Conservation (phyloP, 2,888 invertebrate genomes). For the Malachius bipustulatus region DNA sequence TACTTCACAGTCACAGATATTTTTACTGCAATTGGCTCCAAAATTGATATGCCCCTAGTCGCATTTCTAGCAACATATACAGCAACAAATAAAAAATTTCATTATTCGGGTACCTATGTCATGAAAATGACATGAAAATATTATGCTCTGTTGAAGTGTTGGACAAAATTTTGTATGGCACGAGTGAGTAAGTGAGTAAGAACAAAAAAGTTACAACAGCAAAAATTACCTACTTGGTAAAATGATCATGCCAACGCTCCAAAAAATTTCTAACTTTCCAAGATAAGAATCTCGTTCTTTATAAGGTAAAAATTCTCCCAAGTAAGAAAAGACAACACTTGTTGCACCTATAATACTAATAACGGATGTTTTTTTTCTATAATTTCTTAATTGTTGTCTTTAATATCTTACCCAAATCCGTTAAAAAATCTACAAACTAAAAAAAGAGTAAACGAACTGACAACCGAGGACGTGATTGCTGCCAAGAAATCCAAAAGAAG, state of each 20-base stretch:
- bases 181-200: too few species aligned
- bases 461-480: conserved; percentile 45
- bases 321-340: conserved; percentile 46
- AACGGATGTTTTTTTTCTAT: conserved; percentile 8
- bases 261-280: conserved; percentile 47
- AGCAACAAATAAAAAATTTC: too few species aligned
- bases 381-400: background rate
- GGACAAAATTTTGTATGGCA: too few species aligned
- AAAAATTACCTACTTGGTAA: conserved; percentile 49
- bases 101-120: too few species aligned
- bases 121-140: too few species aligned
- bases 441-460: conserved; percentile 46
- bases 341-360: conserved; percentile 47
- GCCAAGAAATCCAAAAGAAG: conserved; percentile 46
- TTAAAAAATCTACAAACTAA: conserved; percentile 51
- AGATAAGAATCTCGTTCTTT: conserved; percentile 45
- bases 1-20: too few species aligned
- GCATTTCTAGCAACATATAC: too few species aligned
- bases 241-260: conserved; percentile 47
- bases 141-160: too few species aligned
- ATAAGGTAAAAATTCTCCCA: conserved; percentile 45
- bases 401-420: conserved; percentile 42
- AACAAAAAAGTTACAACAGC: too few species aligned
- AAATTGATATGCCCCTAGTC: too few species aligned
- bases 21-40: too few species aligned